Evolutionary conservation across 1,140 invertebrate species (phyloP), one percentile per base, ranked within the genome.

Genomic region (Aphis gossypii): DNA sequence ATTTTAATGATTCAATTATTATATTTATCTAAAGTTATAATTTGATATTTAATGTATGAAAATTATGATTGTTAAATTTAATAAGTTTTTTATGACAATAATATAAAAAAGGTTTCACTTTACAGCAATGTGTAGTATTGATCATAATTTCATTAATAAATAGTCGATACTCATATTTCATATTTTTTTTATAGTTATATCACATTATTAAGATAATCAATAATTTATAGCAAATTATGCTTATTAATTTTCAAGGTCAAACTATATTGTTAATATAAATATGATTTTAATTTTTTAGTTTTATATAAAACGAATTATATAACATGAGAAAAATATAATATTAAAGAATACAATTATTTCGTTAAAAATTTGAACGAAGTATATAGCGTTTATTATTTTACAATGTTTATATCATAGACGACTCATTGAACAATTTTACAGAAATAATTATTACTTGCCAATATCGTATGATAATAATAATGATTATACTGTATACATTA

Each of bases 211-310:
- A 76, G n/a, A 76, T 76, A 18, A 76, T 76, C 60, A 76, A n/a
- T n/a, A 14, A n/a, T 76, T 76, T 76, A 76, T 18, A 76, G 60
- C 60, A 30, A 76, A 76, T 76, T 76, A 18, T n/a, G 30, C 60
- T 68, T 68, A 14, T 68, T 68, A 76, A 76, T 76, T 76, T 76
- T 76, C 60, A 76, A 76, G 60, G 60, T 76, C n/a, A 76, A n/a
- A 76, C 30, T 76, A n/a, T 76, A 76, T 35, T n/a, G 60, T 76
- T 76, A 76, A n/a, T 76, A n/a, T 11, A 35, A 76, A 76, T 76
- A 76, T 14, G 60, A n/a, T 76, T 76, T 76, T 11, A 76, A 76
- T 76, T 76, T 68, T 76, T 76, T n/a, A 14, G n/a, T 18, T 76
- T n/a, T 7, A 76, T 7, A 76, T 18, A 35, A n/a, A 76, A n/a